Base-by-base conservation (phyloP, 2,113 vertebrate species). In the Lophochroa leadbeateri region DNA sequence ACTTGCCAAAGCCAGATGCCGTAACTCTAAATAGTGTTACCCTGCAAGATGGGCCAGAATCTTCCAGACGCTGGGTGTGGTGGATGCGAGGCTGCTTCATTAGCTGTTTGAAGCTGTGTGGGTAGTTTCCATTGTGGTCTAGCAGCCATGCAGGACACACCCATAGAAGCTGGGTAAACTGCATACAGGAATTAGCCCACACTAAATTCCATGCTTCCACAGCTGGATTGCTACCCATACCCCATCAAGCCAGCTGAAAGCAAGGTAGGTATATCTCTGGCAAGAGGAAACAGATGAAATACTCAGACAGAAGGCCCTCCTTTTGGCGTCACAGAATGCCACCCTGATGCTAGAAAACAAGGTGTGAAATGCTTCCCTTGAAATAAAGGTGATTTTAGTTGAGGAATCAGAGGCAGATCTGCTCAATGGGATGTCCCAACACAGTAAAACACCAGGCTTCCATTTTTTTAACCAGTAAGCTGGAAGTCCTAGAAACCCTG, bases 61-160 rank as follows among this genome's bases (percentile, higher is more conserved):
- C 94, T 95, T 94, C 91, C 94, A 95, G 94, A 86, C 37, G 0
- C 67, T 91, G 96, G 96, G 96, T 82, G 95, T 94, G 95, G 96
- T 94, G 96, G 94, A 92, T 94, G 93, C 91, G 6, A 97, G 94
- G 95, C 94, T 31, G 1, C 78, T 68, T 82, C 95, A 93, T 97
- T 96, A 96, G 93, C 84, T 82, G 91, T 96, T 95, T 96, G 96
- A 96, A 96, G 93, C 94, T 92, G 95, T 60, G 78, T 96, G 94
- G 93, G 94, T 93, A 91, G 90, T 96, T 97, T 96, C 96, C 92
- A 96, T 93, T 96, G 96, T 95, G 95, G 94, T 96, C 90, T 94
- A 94, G 96, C 83, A 96, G 86, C 93, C 93, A 63, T 80, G 90
- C 75, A 93, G 75, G 92, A 95, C 92, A 68, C 96, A 95, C 94